Percentiles rank a stretch among this genome's conserved stretches.
These are phyloP conservation scores for Oncorhynchus kisutch DNA, from an alignment of 2,113 vertebrate genomes.

Conservation along the genomic window DNA sequence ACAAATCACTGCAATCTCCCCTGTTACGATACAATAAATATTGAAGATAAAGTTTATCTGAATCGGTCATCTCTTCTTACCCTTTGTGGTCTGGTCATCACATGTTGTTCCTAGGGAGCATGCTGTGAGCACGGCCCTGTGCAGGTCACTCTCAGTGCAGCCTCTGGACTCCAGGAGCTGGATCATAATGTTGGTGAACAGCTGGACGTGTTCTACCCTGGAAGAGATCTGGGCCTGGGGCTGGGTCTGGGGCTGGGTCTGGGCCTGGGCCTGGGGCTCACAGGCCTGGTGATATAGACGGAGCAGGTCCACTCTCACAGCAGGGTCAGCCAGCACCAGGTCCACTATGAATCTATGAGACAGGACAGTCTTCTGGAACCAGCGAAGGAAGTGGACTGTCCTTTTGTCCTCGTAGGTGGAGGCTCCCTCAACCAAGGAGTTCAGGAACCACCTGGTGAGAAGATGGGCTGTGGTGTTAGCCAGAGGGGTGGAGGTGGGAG, in stretches of 20 bases:
- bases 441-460: slow-evolving; percentile 77
- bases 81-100: slow-evolving; percentile 45
- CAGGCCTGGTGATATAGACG: slow-evolving; percentile 73
- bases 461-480: slow-evolving; percentile 35
- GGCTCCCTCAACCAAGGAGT: slow-evolving; percentile 57
- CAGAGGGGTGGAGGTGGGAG: slow-evolving; percentile 11
- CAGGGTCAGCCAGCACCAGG: slow-evolving; percentile 65
- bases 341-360: slow-evolving; percentile 23
- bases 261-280: slow-evolving; percentile 8
- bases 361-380: slow-evolving; percentile 72
- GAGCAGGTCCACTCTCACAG: slow-evolving; percentile 68
- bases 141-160: slow-evolving; percentile 17
- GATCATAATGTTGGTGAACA: slow-evolving; percentile 79
- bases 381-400: slow-evolving; percentile 59
- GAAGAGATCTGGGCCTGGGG: slow-evolving; percentile 3
- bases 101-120: slow-evolving; percentile 43
- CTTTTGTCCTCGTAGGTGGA: slow-evolving; percentile 34
- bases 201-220: slow-evolving; percentile 47
- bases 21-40: neutral
- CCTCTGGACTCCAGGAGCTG: slow-evolving; percentile 69
- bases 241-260: slow-evolving; percentile 1
- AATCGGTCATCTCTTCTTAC: slow-evolving; percentile 54
- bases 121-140: slow-evolving; percentile 53
- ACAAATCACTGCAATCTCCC: neutral
- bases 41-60: neutral